Conservation (phyloP, 2,113 vertebrate species). For the Chlorodrepanis virens region DNA sequence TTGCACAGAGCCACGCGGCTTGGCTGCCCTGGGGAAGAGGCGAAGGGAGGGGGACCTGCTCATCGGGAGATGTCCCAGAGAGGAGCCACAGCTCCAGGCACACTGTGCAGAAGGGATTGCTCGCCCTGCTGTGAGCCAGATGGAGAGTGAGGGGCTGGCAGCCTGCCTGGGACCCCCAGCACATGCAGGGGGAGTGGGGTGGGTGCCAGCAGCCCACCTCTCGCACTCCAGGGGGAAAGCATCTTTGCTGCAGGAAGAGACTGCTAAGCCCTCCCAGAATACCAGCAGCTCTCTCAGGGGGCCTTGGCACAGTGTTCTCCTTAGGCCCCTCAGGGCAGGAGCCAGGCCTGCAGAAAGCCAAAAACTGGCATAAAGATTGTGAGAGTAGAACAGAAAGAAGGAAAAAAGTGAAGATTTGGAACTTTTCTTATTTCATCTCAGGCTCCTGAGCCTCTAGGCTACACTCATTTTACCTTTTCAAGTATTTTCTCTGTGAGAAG, state of each 20-base stretch:
- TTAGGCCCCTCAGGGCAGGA: neutral
- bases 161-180: neutral
- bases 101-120: neutral
- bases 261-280: neutral
- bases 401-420: neutral
- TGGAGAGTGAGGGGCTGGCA: neutral
- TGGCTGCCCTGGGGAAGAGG: neutral
- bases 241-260: neutral
- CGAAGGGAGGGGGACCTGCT: neutral
- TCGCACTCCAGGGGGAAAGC: rapidly evolving
- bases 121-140: neutral
- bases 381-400: neutral
- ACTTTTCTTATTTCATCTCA: neutral
- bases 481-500: neutral
- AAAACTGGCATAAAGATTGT: neutral
- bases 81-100: neutral
- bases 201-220: neutral
- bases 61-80: neutral
- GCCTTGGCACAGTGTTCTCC: neutral
- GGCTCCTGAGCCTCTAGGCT: neutral
- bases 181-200: neutral
- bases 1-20: neutral
- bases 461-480: neutral
- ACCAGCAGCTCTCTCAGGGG: neutral
- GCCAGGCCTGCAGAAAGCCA: neutral